Conservation (phyloP, 2,797 vertebrate species). For the Podarcis lilfordi region DNA sequence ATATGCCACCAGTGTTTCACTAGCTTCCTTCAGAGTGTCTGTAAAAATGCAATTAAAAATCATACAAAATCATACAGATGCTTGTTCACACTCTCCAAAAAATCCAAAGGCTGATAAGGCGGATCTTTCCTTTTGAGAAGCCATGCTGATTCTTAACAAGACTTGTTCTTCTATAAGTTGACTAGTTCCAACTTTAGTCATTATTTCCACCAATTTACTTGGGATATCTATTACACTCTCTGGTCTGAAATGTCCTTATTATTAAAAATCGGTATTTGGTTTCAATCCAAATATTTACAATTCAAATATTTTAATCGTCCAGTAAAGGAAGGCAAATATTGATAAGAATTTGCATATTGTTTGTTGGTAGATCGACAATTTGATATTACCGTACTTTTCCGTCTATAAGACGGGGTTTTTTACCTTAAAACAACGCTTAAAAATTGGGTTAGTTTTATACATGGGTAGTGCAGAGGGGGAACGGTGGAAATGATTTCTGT, state of each 20-base stretch:
- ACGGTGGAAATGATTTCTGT: too few species aligned
- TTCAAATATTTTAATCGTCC: not conserved
- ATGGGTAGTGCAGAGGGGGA: too few species aligned
- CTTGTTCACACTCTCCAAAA: not conserved
- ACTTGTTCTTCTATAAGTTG: not conserved
- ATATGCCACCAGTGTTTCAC: too few species aligned
- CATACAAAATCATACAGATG: not conserved
- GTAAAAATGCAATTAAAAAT: too few species aligned
- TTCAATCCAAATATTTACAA: too few species aligned
- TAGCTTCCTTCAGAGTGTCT: too few species aligned
- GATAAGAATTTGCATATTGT: not conserved
- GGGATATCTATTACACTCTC: not conserved
- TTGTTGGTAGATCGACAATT: not conserved
- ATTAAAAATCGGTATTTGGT: too few species aligned
- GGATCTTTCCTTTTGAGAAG: not conserved
- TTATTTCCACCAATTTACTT: not conserved
- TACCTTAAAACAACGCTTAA: too few species aligned
- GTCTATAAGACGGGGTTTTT: too few species aligned
- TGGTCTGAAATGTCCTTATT: not conserved
- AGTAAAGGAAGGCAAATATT: not conserved
- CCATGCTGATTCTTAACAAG: not conserved
- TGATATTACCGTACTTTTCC: too few species aligned
- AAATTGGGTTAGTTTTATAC: too few species aligned
- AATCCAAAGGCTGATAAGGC: not conserved
- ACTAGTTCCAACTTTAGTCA: not conserved